Conservation (phyloP, 2,113 vertebrate species). For the Dromas ardeola region DNA sequence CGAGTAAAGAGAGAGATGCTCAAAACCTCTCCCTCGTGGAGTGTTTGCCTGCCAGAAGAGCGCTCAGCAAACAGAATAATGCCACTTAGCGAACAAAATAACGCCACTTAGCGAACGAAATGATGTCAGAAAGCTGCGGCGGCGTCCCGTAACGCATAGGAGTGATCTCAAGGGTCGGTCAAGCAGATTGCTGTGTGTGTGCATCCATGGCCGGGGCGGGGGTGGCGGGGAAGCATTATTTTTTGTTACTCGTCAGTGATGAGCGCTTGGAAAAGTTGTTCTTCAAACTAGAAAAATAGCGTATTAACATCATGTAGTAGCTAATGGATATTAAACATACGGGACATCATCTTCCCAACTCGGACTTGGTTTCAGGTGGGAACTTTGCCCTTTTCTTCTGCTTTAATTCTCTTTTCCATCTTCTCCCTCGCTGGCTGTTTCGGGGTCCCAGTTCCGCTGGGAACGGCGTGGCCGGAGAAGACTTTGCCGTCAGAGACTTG, state of each 20-base stretch:
- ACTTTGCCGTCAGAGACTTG: neutral
- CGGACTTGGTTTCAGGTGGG: neutral
- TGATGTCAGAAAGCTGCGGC: neutral
- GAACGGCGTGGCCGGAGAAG: fast-evolving
- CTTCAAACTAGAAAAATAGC: neutral
- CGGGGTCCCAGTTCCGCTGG: neutral
- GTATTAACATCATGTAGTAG: too few species aligned
- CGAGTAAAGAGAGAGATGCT: neutral
- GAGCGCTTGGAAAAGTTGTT: neutral
- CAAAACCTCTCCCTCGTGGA: neutral
- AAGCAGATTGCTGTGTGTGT: neutral
- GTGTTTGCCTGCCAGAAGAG: neutral
- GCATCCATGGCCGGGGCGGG: too few species aligned
- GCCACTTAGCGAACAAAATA: neutral
- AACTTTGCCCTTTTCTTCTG: neutral
- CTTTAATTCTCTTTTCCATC: neutral
- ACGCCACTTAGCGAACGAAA: neutral
- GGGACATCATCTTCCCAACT: neutral
- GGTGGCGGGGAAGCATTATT: too few species aligned
- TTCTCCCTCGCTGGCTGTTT: neutral
- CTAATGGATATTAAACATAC: neutral
- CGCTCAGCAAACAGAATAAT: neutral
- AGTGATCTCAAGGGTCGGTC: neutral
- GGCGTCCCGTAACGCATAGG: fast-evolving
- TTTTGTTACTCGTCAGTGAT: neutral